Base-by-base conservation (phyloP, 2,113 vertebrate genomes). In the Larimichthys polyactis region DNA sequence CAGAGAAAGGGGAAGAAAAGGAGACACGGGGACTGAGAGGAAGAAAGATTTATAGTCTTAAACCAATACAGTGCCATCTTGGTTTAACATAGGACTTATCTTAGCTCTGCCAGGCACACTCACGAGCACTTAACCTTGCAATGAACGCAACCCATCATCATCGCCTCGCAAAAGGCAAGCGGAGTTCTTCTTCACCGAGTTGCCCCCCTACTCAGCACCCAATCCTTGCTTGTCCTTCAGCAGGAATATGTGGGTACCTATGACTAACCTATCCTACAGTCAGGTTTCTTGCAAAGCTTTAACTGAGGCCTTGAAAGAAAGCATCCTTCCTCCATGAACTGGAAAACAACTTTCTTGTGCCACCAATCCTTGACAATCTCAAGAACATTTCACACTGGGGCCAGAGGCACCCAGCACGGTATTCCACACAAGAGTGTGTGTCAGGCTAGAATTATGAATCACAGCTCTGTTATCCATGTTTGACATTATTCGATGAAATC, bases 51-150 rank as follows among this genome's bases (percentile, higher is more conserved):
- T 90, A 93, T 93, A 66, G 87, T 89, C 90, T 89, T 87, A 62
- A 83, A 90, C 81, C 77, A 71, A 83, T 85, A 77, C 86, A 43
- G 76, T 91, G 82, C 73, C 87, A 92, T 95, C 92, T 88, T 81
- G 54, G 81, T 88, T 81, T 73, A 90, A 92, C 90, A 84, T 63
- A 51, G 86, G 83, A 94, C 91, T 94, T 95, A 95, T 96, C 95
- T 93, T 44, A 77, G 83, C 88, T 90, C 89, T 89, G 88, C 94
- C 92, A 94, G 94, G 86, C 87, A 78, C 82, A 72, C 85, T 92
- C 88, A 90, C 74, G 88, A 93, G 91, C 91, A 93, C 92, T 94
- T 95, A 93, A 94, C 94, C 94, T 94, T 94, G 92, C 62, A 82
- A 87, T 80, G 88, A 95, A 90, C 75, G 86, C 89, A 83, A 90